These are phyloP conservation scores for Scomberomorus guttatus DNA, from an alignment of 2,797 vertebrate species.

Conservation along the genomic window DNA sequence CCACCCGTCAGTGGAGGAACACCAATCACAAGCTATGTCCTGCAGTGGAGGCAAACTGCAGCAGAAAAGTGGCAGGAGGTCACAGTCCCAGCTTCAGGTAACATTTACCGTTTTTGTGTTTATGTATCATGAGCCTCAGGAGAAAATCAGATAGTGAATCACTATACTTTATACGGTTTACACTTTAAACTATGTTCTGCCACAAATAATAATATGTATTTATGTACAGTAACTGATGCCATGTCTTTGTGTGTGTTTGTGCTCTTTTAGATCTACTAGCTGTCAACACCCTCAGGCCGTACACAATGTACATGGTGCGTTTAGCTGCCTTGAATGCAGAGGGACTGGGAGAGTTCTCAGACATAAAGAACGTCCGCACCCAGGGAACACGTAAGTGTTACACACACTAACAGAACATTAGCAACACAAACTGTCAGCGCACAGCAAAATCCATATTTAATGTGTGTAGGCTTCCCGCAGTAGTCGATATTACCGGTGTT, in stretches of 20 bases:
- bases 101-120: not conserved
- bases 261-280: constrained; percentile 62
- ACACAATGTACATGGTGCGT: constrained; percentile 79
- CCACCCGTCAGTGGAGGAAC: constrained; percentile 76
- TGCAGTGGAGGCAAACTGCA: constrained; percentile 79
- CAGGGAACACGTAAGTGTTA: constrained; percentile 77
- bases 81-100: constrained; percentile 71
- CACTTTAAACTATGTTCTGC: not conserved
- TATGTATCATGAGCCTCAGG: not conserved
- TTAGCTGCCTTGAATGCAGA: constrained; percentile 79
- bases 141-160: not conserved
- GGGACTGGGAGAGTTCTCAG: constrained; percentile 79
- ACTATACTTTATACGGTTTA: not conserved
- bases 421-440: not conserved
- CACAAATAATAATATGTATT: not conserved
- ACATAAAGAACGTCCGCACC: constrained; percentile 61
- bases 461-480: no score
- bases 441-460: not conserved
- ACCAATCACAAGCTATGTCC: constrained; percentile 73
- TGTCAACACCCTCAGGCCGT: constrained; percentile 72
- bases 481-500: no score
- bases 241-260: constrained; percentile 14
- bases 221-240: not conserved
- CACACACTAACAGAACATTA: not conserved
- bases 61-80: constrained; percentile 70